A percentile compares a stretch with the other conserved stretches of the same genome.
These are phyloP conservation scores for Plutella xylostella DNA, from an alignment of 2,888 invertebrate species.

Conservation along the genomic window DNA sequence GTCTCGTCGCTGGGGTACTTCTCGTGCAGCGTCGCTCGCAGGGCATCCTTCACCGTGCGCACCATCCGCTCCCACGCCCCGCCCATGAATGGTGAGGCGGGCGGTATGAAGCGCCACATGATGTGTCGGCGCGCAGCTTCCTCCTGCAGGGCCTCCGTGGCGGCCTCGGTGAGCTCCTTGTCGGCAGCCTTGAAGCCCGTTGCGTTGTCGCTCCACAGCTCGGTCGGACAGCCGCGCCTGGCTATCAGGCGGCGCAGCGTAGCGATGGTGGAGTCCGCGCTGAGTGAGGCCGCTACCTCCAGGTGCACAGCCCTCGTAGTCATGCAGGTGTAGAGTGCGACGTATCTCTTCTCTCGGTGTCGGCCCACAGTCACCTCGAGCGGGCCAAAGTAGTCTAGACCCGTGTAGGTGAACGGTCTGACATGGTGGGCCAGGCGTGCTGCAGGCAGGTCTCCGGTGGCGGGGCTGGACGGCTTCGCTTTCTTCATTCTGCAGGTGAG, in stretches of 20 bases:
- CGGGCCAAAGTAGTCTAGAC: conserved; percentile 6
- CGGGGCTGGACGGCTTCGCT: conserved; percentile 6
- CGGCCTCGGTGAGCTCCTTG: conserved; percentile 9
- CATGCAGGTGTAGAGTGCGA: conserved; percentile 9
- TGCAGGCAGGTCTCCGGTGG: conserved; percentile 10
- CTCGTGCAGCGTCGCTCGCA: too few species aligned
- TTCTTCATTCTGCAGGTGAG: conserved; percentile 1
- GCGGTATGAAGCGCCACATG: too few species aligned
- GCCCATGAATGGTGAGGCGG: too few species aligned
- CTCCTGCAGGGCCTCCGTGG: too few species aligned
- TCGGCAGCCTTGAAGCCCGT: conserved; percentile 14
- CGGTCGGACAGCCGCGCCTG: not conserved
- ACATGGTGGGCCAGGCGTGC: conserved; percentile 8
- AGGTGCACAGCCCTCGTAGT: conserved; percentile 4
- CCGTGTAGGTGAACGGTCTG: conserved; percentile 6
- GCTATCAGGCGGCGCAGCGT: conserved; percentile 2
- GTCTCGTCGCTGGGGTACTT: too few species aligned
- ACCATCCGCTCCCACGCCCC: too few species aligned
- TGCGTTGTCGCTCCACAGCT: conserved; percentile 12
- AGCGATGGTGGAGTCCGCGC: not conserved
- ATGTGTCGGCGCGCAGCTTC: too few species aligned
- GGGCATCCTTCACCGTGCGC: too few species aligned
- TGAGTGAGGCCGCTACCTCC: not conserved
- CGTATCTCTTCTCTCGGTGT: conserved; percentile 7
- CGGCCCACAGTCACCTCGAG: conserved; percentile 9